Base-by-base conservation (phyloP, 2,888 invertebrate species). In the Drosophila percnosoma region DNA sequence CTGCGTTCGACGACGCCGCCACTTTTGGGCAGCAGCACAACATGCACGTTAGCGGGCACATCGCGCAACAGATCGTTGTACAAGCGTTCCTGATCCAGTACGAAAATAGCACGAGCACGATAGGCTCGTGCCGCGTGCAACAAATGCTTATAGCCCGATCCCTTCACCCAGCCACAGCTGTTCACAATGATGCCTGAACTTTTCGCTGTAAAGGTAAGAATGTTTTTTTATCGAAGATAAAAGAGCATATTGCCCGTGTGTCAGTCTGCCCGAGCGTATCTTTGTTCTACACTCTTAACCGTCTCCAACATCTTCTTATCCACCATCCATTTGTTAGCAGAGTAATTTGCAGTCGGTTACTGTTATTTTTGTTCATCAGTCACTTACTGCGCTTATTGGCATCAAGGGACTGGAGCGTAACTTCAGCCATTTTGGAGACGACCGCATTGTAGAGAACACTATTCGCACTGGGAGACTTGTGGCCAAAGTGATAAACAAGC, bases 91-190 rank as follows among this genome's bases (percentile, higher is more conserved):
- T 99, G 99, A 92, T 99, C 99, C 75, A 99, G 92, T 0, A 99
- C 99, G 82, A 99, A 94, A 82, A 99, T 97, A 0, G 98, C 96
- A 90, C 99, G 98, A 3, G 99, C 98, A 94, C 99, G 98, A 93
- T 99, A 99, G 0, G 97, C 97, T 87, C 97, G 96, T 0, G 98
- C 98, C 0, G 98, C 96, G 87, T 98, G 97, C 4, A 97, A 95
- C 15, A 99, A 92, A 63, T 97, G 95, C 87, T 96, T 96, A 92
- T 98, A 99, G 0, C 99, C 99, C 0, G 95, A 96, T 0, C 96
- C 97, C 93, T 98, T 98, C 2, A 99, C 96, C 99, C 99, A 99
- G 0, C 99, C 99, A 85, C 99, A 98, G 0, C 99, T 99, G 93
- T 99, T 99, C 78, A 99, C 98, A 40, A 99, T 96, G 4, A 97